Base-by-base conservation (phyloP, 2,888 invertebrate species). In the Lasius fuliginosus region DNA sequence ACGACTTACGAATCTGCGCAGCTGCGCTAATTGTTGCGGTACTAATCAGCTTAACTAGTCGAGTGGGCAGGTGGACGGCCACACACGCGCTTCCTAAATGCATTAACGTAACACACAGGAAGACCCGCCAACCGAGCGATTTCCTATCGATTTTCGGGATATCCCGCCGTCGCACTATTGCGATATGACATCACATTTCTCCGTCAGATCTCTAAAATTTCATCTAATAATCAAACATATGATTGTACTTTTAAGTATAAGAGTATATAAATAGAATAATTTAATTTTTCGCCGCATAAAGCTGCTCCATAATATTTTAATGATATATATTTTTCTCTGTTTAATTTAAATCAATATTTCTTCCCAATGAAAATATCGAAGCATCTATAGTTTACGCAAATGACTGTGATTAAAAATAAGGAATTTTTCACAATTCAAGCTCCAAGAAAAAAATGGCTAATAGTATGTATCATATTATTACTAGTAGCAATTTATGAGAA, bases 1-100 rank as follows among this genome's bases (percentile, higher is more conserved):
- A 76, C 82, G 53, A 82, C 82, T 82, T 76, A 76, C 82, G 77
- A 82, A 82, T 82, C 53, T 77, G 64, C 74, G 77, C 64, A 82
- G 77, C 82, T 76, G 76, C 77, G 64, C 76, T 76, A 82, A 82
- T 77, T 82, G 82, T 65, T 79, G 82, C 77, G 62, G 64, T 53
- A 77, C 62, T 82, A 82, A 82, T 82, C 82, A 76, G 82, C 64
- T 82, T 82, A 82, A 65, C 77, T 82, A 82, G 82, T 64, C 77
- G 76, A 82, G 64, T 77, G 40, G 40, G 53, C 77, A 77, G 64
- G 74, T 79, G 73, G 53, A 64, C 64, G 64, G 76, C 42, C 53
- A 77, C 53, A 82, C 64, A 77, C 53, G 76, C 40, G 33, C 77
- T 77, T 82, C 77, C 82, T 82, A 77, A 82, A 82, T 82, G 62